Conservation (phyloP, 2,113 vertebrate species). For the Barbus barbus region DNA sequence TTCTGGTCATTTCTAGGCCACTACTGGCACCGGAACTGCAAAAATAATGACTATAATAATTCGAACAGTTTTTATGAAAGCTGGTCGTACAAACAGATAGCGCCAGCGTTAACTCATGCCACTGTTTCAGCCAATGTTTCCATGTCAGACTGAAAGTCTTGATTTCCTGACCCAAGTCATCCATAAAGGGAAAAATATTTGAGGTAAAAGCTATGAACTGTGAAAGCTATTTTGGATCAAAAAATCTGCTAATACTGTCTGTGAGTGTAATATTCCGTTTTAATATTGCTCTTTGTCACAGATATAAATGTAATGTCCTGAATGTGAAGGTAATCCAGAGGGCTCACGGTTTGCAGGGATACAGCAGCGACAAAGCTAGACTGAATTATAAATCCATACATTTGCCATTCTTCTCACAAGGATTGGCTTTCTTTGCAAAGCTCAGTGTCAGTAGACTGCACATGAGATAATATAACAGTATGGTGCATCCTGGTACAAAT, state of each 20-base stretch:
- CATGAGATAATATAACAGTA: constrained; percentile 3
- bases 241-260: neutral
- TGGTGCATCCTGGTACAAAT: neutral
- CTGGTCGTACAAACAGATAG: too few species aligned
- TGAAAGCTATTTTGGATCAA: neutral
- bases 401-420: constrained; percentile 30
- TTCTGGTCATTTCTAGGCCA: too few species aligned
- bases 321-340: neutral
- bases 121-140: neutral
- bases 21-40: too few species aligned
- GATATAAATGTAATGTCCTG: neutral
- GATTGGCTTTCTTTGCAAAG: neutral
- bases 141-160: neutral
- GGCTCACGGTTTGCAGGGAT: neutral
- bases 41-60: too few species aligned
- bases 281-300: neutral
- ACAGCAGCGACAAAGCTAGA: neutral
- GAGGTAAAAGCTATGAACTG: neutral
- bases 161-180: neutral
- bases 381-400: constrained; percentile 26
- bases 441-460: constrained; percentile 11
- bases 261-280: neutral
- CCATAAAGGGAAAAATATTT: constrained; percentile 2
- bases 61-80: too few species aligned
- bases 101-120: neutral